These are phyloP conservation scores for Bactericera cockerelli DNA, from an alignment of 1,140 invertebrate genomes.

Conservation along the genomic window DNA sequence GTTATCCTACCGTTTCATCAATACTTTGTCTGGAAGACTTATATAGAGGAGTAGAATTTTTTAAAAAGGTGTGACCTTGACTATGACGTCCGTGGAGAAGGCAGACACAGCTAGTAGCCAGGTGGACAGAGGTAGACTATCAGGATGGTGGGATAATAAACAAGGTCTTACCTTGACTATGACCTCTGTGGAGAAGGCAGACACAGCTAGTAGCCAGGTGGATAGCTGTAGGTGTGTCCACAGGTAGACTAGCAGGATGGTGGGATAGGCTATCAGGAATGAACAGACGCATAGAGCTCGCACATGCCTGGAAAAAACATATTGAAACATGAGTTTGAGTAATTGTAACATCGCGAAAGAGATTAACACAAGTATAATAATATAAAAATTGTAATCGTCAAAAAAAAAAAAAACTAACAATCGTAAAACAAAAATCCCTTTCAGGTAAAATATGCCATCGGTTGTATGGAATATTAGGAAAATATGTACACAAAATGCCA, in stretches of 20 bases:
- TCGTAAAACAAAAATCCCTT: too few relatives aligned
- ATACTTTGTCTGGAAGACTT: too few relatives aligned
- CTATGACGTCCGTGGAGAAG: slow-evolving; percentile 76
- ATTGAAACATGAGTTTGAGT: too few relatives aligned
- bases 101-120: slow-evolving; percentile 82
- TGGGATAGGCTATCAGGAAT: slow-evolving; percentile 66
- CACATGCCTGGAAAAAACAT: slow-evolving; percentile 37
- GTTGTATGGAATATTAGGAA: too few relatives aligned
- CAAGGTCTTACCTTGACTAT: slow-evolving; percentile 72
- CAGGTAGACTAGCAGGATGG: slow-evolving; percentile 55
- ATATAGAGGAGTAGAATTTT: too few relatives aligned
- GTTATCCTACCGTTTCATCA: background rate
- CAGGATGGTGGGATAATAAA: too few relatives aligned
- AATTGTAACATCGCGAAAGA: too few relatives aligned
- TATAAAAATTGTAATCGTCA: too few relatives aligned
- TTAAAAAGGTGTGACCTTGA: slow-evolving; percentile 46
- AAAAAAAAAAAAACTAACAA: too few relatives aligned
- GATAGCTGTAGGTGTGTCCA: slow-evolving; percentile 69
- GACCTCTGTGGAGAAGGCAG: slow-evolving; percentile 78
- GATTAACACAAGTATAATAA: too few relatives aligned
- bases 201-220: slow-evolving; percentile 81
- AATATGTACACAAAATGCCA: too few relatives aligned
- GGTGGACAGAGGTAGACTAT: slow-evolving; percentile 60
- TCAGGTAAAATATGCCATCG: too few relatives aligned
- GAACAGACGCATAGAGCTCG: slow-evolving; percentile 66